Evolutionary conservation across 2,113 vertebrate species (phyloP).

Genomic region (Leptobrachium leishanense): DNA sequence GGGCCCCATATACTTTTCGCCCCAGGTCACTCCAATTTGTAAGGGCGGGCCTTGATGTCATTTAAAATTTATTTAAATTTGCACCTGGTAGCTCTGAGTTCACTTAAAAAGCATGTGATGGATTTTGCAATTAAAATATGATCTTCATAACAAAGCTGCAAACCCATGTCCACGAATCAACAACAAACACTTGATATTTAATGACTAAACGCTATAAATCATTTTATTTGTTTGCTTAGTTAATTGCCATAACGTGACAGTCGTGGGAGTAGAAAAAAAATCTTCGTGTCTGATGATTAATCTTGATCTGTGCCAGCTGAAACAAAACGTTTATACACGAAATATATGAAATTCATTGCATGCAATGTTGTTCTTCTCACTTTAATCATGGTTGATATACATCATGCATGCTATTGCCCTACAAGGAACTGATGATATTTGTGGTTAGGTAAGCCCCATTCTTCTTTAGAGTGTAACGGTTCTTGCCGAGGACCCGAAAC

Average conservation of each 20-base stretch:
- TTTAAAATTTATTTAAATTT: no score
- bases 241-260: conserved; percentile 30
- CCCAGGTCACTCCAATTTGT: no score
- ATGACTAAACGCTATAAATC: conserved; percentile 37
- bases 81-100: background rate
- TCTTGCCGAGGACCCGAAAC: no score
- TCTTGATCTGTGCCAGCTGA: conserved; percentile 8
- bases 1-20: no score
- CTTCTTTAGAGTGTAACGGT: no score
- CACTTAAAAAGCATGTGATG: conserved; percentile 12
- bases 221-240: conserved; percentile 36
- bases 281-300: background rate
- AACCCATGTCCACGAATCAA: conserved; percentile 31
- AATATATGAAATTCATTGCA: background rate
- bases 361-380: background rate
- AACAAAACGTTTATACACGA: background rate
- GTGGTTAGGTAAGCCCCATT: no score
- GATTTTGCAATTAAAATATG: conserved; percentile 15
- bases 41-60: no score
- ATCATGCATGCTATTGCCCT: no score
- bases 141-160: conserved; percentile 20
- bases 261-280: background rate
- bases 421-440: no score
- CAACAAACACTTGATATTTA: conserved; percentile 21
- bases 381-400: no score